Conservation (phyloP, 2,888 invertebrate genomes). For the Platerodrilus igneus region DNA sequence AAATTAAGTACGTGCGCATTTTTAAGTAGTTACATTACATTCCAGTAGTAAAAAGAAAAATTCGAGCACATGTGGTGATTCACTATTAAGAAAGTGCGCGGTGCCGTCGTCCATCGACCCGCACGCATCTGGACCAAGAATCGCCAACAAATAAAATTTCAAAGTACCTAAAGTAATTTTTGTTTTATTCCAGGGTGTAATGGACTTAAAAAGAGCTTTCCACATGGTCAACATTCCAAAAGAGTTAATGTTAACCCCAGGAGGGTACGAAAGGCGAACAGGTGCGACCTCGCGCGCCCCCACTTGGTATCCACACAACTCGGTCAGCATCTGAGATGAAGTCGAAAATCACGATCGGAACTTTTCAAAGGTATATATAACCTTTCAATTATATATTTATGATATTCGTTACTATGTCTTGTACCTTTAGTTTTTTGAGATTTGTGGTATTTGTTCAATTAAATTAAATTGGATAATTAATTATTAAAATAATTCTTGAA, state of each 20-base stretch:
- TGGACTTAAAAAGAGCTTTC: constrained; percentile 15
- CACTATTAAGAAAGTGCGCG: constrained; percentile 33
- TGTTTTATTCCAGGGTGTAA: constrained; percentile 19
- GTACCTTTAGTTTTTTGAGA: constrained; percentile 17
- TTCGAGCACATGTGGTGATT: constrained; percentile 35
- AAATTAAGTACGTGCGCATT: too few species aligned
- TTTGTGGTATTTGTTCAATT: too few species aligned
- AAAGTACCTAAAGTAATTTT: constrained; percentile 39
- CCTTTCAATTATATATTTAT: constrained; percentile 38
- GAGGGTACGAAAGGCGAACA: constrained; percentile 43
- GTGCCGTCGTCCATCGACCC: constrained; percentile 33
- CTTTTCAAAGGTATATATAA: constrained; percentile 41
- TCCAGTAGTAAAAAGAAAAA: constrained; percentile 24
- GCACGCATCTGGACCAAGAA: constrained; percentile 59
- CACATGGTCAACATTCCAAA: constrained; percentile 16
- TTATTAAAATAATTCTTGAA: too few species aligned
- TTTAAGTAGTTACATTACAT: too few species aligned
- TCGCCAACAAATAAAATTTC: constrained; percentile 59
- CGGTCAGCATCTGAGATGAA: constrained; percentile 39
- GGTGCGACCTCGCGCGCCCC: constrained; percentile 40
- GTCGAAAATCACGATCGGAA: constrained; percentile 42
- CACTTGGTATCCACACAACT: constrained; percentile 33
- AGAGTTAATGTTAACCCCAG: constrained; percentile 25
- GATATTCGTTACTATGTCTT: constrained; percentile 33
- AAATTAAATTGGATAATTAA: too few species aligned